These are phyloP conservation scores for Aethina tumida DNA, from an alignment of 1,140 invertebrate genomes.

Conservation along the genomic window DNA sequence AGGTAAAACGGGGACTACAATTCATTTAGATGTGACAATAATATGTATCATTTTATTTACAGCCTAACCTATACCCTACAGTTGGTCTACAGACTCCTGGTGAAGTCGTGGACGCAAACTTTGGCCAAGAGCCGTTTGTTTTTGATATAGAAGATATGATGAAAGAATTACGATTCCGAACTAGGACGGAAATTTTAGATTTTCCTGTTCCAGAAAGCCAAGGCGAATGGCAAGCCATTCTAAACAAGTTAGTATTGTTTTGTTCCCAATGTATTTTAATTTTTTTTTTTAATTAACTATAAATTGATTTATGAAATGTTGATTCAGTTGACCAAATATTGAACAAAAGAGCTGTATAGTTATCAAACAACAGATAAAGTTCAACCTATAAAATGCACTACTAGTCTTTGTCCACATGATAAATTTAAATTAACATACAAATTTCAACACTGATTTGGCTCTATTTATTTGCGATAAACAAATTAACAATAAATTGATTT, in stretches of 20 bases:
- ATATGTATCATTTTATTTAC: slow-evolving; percentile 33
- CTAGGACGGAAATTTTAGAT: slow-evolving; percentile 72
- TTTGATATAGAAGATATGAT: slow-evolving; percentile 98
- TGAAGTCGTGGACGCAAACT: slow-evolving; percentile 97
- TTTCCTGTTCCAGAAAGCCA: slow-evolving; percentile 79
- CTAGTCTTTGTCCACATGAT: too few relatives aligned
- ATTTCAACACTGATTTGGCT: too few relatives aligned
- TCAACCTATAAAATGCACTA: too few relatives aligned
- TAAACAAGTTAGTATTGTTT: slow-evolving; percentile 62
- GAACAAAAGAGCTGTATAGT: background rate
- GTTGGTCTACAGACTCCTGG: slow-evolving; percentile 97
- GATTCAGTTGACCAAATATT: background rate
- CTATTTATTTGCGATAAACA: too few relatives aligned
- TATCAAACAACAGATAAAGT: too few relatives aligned
- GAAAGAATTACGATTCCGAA: slow-evolving; percentile 74
- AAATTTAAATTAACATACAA: too few relatives aligned
- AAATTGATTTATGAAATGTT: background rate
- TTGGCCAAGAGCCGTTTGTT: slow-evolving; percentile 93
- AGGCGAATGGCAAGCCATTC: slow-evolving; percentile 82
- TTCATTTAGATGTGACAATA: too few relatives aligned
- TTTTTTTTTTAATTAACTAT: background rate
- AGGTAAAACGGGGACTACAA: too few relatives aligned
- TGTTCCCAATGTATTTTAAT: background rate
- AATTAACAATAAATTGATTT: too few relatives aligned
- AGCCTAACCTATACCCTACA: slow-evolving; percentile 95